Evolutionary conservation across 2,888 invertebrate genomes (phyloP), one percentile per base, ranked within the genome.

Genomic region (Agonopterix heracliana): DNA sequence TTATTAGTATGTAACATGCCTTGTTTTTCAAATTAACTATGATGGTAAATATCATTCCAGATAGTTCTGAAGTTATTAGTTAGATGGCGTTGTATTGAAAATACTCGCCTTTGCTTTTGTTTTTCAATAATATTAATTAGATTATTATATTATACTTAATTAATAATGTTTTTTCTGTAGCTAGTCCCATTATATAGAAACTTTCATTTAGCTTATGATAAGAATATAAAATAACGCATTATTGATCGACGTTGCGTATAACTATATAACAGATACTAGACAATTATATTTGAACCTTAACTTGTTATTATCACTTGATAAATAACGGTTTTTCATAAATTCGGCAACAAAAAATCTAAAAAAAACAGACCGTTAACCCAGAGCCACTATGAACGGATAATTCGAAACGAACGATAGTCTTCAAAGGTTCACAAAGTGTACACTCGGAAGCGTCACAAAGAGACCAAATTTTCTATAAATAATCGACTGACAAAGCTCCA

Each of bases 401-500:
- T 75, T 71, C 63, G 64, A 74, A 71, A 73, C 69, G 68, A 67
- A 62, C 61, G 51, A 53, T 62, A 61, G 65, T 68, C 62, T 26
- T 26, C 70, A 61, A 52, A 52, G 50, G 45, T 49, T 50, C 49
- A 57, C 51, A 59, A 66, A 69, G 62, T 67, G 67, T 74, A 66
- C 74, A 67, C 71, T 79, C 78, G 74, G 77, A 79, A 78, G 74
- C 74, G 68, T 70, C 74, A 86, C 84, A 86, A 87, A 83, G 81
- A 74, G 71, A 67, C 79, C 74, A 80, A 86, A 82, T 84, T 84
- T 83, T 86, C 83, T 86, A 87, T 84, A 86, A 87, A 86, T 87
- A 86, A 85, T 85, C 84, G 81, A 71, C 71, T 78, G 70, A 87
- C 86, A 86, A 86, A 82, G 74, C 74, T 64, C 67, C 66, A 64